Percentiles rank a stretch among this genome's conserved stretches.
Conservation (phyloP, 2,888 invertebrate species). For the Alloscopus bannaensis region DNA sequence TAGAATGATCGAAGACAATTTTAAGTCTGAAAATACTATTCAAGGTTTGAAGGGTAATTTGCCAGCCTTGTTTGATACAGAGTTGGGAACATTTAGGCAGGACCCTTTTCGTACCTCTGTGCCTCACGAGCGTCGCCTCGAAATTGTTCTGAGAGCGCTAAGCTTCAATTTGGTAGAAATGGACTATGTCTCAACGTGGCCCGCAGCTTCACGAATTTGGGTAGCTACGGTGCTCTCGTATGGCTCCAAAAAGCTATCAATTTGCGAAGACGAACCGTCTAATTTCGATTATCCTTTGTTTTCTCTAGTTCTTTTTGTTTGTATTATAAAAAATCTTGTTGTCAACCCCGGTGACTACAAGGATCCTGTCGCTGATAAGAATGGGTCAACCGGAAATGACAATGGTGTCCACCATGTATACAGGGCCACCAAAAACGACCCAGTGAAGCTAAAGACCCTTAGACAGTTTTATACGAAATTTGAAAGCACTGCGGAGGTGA, state of each 20-base stretch:
- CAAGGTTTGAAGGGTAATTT: conserved; percentile 4
- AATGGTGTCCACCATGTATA: background rate
- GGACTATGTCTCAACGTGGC: conserved; percentile 38
- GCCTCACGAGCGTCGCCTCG: conserved; percentile 21
- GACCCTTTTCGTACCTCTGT: background rate
- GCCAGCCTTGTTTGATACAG: conserved; percentile 3
- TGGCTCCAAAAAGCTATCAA: background rate
- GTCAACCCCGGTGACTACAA: conserved; percentile 29
- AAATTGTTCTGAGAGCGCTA: conserved; percentile 16
- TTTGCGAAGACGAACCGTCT: background rate
- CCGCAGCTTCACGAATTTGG: conserved; percentile 44
- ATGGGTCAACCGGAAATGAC: background rate
- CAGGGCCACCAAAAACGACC: background rate
- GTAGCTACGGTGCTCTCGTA: conserved; percentile 31
- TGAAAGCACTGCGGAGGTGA: conserved; percentile 35
- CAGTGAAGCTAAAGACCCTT: conserved; percentile 2
- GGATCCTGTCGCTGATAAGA: background rate
- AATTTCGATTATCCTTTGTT: background rate
- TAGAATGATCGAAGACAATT: conserved; percentile 13
- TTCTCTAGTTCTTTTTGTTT: conserved; percentile 26
- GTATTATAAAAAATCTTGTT: conserved; percentile 51
- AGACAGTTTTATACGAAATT: conserved; percentile 46
- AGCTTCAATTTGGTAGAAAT: background rate
- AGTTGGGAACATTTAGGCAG: background rate
- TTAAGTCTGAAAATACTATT: conserved; percentile 5